phyloP scores from a whole-genome alignment of 2,797 vertebrate genomes.

The Salarias fasciatus region DNA sequence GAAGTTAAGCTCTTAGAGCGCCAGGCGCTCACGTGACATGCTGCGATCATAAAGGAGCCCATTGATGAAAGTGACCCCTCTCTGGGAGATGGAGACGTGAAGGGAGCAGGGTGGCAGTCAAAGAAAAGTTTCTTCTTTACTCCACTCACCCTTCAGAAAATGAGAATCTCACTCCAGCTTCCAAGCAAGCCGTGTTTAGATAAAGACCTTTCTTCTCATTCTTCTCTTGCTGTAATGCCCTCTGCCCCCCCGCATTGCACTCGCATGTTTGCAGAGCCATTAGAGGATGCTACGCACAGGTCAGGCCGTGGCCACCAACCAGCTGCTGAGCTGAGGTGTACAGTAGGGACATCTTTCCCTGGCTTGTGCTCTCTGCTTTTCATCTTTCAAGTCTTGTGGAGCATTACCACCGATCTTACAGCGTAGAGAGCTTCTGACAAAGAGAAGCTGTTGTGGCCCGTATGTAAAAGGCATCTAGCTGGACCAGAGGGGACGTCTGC shows the following conservation, averaged over 20 bases:
- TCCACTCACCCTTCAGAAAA: constrained; percentile 57
- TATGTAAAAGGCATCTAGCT: constrained; percentile 47
- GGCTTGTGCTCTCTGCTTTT: constrained; percentile 32
- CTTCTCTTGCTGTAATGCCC: constrained; percentile 23
- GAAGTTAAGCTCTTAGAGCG: constrained; percentile 62
- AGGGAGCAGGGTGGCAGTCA: constrained; percentile 29
- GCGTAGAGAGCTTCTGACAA: constrained; percentile 35
- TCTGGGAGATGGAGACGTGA: constrained; percentile 42
- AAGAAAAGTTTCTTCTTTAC: constrained; percentile 59
- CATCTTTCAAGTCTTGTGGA: constrained; percentile 33
- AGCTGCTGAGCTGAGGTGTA: constrained; percentile 60
- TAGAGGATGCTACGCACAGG: constrained; percentile 54
- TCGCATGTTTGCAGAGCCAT: constrained; percentile 63
- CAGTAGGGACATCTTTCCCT: constrained; percentile 47
- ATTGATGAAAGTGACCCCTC: constrained; percentile 69
- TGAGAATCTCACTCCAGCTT: constrained; percentile 36
- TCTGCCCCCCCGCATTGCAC: constrained; percentile 30
- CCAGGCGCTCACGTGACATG: constrained; percentile 53
- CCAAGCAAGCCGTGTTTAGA: constrained; percentile 40
- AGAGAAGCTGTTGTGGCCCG: constrained; percentile 49
- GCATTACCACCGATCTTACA: constrained; percentile 50
- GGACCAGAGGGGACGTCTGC: constrained; percentile 58
- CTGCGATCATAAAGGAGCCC: constrained; percentile 66
- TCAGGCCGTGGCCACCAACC: constrained; percentile 61
- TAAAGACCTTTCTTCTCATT: constrained; percentile 35